phyloP scores from a whole-genome alignment of 2,888 invertebrate genomes.

The Limnephilus lunatus region DNA sequence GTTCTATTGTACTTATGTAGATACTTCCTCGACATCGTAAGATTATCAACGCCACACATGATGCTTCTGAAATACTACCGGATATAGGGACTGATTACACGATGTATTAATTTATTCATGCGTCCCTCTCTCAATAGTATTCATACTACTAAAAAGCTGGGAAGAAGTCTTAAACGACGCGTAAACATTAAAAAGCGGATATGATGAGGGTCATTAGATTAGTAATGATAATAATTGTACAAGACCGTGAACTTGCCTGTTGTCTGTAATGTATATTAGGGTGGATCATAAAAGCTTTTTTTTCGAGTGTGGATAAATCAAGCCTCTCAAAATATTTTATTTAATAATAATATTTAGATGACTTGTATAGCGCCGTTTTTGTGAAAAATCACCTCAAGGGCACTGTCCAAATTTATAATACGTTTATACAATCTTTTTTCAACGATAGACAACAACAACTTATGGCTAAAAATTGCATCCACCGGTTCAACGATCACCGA shows the following conservation, averaged over 20 bases:
- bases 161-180: background rate
- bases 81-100: background rate
- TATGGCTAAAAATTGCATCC: too few relatives aligned
- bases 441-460: too few relatives aligned
- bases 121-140: constrained; percentile 2
- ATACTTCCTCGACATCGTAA: background rate
- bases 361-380: too few relatives aligned
- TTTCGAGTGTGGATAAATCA: too few relatives aligned
- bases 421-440: too few relatives aligned
- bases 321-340: too few relatives aligned
- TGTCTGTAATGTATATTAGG: background rate
- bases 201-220: constrained; percentile 9
- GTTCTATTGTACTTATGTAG: background rate
- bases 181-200: constrained; percentile 20
- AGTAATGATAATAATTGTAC: background rate
- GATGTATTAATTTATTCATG: background rate
- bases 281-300: background rate
- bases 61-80: background rate
- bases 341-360: too few relatives aligned
- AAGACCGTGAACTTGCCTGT: constrained; percentile 2
- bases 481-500: too few relatives aligned
- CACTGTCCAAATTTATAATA: too few relatives aligned
- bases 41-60: background rate
- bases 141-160: background rate
- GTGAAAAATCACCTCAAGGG: too few relatives aligned